Percentiles rank a stretch among this genome's conserved stretches.
Conservation (phyloP, 2,888 invertebrate genomes). For the Chloromyia formosa region DNA sequence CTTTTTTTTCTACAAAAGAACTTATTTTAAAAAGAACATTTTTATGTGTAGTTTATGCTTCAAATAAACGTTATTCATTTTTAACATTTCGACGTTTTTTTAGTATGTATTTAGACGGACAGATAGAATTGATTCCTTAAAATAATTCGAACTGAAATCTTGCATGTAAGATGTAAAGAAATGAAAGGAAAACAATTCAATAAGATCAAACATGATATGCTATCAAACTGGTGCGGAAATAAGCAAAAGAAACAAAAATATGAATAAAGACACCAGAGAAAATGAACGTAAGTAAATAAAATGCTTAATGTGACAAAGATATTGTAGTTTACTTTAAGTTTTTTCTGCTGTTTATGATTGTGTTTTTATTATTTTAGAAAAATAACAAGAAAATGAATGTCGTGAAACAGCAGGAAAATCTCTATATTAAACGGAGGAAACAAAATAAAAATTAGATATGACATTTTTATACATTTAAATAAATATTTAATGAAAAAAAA, state of each 20-base stretch:
- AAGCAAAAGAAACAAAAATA: not conserved
- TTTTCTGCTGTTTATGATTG: constrained; percentile 33
- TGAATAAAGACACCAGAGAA: constrained; percentile 3
- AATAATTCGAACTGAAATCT: not conserved
- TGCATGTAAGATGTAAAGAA: not conserved
- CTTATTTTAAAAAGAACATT: constrained; percentile 8
- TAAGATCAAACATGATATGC: constrained; percentile 5
- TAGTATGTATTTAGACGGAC: too few species aligned
- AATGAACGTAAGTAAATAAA: constrained; percentile 3
- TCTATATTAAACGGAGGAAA: constrained; percentile 24
- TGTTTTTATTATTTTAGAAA: constrained; percentile 37
- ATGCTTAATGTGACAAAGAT: constrained; percentile 43
- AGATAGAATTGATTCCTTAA: too few species aligned
- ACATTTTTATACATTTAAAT: constrained; percentile 47
- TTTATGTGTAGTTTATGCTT: constrained; percentile 10
- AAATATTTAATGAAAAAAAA: constrained; percentile 36
- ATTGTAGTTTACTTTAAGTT: constrained; percentile 38
- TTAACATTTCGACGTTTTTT: not conserved
- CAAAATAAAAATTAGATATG: constrained; percentile 38
- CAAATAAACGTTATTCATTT: constrained; percentile 11
- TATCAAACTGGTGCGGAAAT: not conserved
- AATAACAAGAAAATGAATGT: constrained; percentile 26
- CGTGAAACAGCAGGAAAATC: constrained; percentile 33
- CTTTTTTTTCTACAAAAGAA: constrained; percentile 2
- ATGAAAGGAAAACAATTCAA: not conserved